Base-by-base conservation (phyloP, 1,140 invertebrate species). In the Capitella teleta region DNA sequence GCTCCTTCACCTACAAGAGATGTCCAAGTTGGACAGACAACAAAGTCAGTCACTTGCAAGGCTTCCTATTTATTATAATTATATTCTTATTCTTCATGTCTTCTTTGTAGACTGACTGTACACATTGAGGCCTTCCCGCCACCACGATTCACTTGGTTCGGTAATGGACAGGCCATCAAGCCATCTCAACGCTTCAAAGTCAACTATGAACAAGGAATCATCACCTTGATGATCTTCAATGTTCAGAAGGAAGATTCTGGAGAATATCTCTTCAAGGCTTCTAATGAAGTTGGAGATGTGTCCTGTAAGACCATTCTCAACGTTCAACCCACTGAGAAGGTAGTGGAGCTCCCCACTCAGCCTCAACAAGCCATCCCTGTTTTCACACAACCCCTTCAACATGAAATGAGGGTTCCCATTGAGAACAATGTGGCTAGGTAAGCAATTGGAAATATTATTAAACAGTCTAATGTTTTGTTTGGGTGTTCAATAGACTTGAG, bases 281-380 rank as follows among this genome's bases (percentile, higher is more conserved):
- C 61, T 49, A 73, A 73, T 54, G 67, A 70, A 25, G 57, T 66
- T 34, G 70, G 70, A 24, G 65, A 70, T 42, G 54, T 62, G 26
- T 63, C 65, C 12, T 72, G 69, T 47, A 64, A 59, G 43, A 72
- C 69, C n/a, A 69, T 65, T n/a, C 61, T 73, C 10, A 57, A 54
- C 18, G 41, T 72, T 23, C 54, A 55, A 51, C 61, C 67, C 70
- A 54, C 52, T 46, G 61, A 66, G 48, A 66, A 62, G 52, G 49
- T 60, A 5, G 51, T 66, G 12, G 60, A 62, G 28, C 43, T 63
- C 5, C 38, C 43, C 21, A 43, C 55, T 10, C 52, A 54, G 14
- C 25, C 47, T 18, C 40, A 59, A n/a, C 19, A 30, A 26, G 38
- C 21, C 12, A 37, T 21, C 24, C 67, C 65, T 28, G 56, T 62